Evolutionary conservation across 2,797 vertebrate genomes (phyloP), one percentile per base, ranked within the genome.

Genomic region (Tokudaia tokunoshimensis): DNA sequence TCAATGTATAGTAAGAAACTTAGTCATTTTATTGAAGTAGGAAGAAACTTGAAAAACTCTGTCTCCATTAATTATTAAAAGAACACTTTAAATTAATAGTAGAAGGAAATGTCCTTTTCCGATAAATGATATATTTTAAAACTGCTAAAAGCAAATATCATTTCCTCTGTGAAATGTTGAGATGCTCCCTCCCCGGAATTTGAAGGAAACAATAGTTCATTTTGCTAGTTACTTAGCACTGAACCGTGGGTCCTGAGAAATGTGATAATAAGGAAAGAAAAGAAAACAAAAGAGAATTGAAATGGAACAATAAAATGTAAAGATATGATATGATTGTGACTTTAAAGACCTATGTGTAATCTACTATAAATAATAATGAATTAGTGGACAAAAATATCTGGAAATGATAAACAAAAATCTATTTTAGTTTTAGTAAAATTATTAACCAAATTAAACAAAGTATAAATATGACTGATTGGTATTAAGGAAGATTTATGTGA

Each of bases 91-190:
- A 80, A 81, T 88, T 94, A 83, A 89, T 50, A 89, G 22, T 59
- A 84, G 34, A 80, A 92, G n/a, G 13, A 89, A 61, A 61, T 4
- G 50, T 90, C 20, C 31, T 47, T 92, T 87, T 87, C 31, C 65
- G 59, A 94, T 44, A 93, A 88, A 63, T 59, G 8, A 4, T 55
- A 61, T 50, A 81, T 95, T 94, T 70, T 84, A 41, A 67, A 78
- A 95, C 70, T 90, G 84, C 24, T 89, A 74, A 94, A 96, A 82
- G 26, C 52, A 95, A 86, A 76, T 76, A 82, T 14, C 34, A 79
- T 89, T 93, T 92, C 61, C 22, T 72, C 79, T 83, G 50, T 75
- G 26, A 41, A 79, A 61, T 82, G 65, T 34, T 61, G 22, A 90
- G 74, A 67, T 3, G 5, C 37, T 75, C 4, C 29, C 1, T 44